Conservation (phyloP, 2,113 vertebrate genomes). For the Leptobrachium leishanense region DNA sequence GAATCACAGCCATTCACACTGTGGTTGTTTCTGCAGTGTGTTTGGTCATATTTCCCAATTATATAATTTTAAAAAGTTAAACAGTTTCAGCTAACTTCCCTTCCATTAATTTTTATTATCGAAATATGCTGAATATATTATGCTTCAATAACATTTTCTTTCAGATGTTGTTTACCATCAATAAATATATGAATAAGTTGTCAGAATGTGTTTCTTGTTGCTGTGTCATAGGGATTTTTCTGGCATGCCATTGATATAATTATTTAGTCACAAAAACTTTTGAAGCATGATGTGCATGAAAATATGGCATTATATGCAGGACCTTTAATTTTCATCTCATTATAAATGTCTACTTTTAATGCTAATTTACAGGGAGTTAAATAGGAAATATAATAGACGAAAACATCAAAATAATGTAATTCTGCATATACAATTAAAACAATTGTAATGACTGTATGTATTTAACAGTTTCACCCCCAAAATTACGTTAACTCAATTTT, state of each 20-base stretch:
- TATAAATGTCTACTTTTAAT: slow-evolving; percentile 66
- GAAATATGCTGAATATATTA: too few species aligned
- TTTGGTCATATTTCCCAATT: too few species aligned
- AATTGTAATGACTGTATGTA: too few species aligned
- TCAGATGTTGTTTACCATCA: too few species aligned
- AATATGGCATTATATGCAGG: slow-evolving; percentile 73
- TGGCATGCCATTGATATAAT: slow-evolving; percentile 70
- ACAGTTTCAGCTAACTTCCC: too few species aligned
- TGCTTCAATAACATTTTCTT: too few species aligned
- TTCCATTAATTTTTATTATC: too few species aligned
- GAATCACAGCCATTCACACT: too few species aligned
- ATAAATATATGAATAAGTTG: not conserved
- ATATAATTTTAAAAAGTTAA: too few species aligned
- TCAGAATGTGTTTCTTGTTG: not conserved
- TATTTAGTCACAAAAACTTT: slow-evolving; percentile 75
- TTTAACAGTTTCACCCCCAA: too few species aligned
- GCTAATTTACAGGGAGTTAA: slow-evolving; percentile 65
- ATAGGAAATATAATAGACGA: slow-evolving; percentile 44
- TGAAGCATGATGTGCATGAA: slow-evolving; percentile 71
- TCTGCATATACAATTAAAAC: slow-evolving; percentile 4
- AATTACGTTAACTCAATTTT: too few species aligned
- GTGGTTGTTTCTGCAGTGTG: too few species aligned
- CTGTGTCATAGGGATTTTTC: slow-evolving; percentile 67
- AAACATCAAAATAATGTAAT: slow-evolving; percentile 31
- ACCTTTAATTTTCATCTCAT: slow-evolving; percentile 85